Evolutionary conservation across 2,797 vertebrate genomes (phyloP).

Genomic region (Darevskia nairensis): DNA sequence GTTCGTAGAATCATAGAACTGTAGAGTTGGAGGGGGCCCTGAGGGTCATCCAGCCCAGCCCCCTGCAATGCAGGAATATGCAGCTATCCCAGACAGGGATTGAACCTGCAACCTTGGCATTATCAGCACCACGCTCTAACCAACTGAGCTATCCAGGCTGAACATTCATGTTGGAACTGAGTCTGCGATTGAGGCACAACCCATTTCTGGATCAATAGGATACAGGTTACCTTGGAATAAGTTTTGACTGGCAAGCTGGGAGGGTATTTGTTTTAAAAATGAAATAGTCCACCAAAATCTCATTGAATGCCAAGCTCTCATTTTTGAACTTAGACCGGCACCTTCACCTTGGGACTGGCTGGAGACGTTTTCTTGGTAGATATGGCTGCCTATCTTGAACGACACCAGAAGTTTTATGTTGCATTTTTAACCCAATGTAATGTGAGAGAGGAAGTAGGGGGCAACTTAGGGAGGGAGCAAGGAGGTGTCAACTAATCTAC

Average conservation of each 20-base stretch:
- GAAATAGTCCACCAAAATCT: not conserved
- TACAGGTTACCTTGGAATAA: conserved; percentile 32
- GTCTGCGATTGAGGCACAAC: not conserved
- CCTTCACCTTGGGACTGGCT: not conserved
- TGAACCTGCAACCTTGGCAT: too few species aligned
- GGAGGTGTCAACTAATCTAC: too few species aligned
- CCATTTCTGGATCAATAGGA: not conserved
- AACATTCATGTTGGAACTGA: not conserved
- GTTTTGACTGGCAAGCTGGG: not conserved
- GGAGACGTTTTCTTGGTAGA: fast-evolving
- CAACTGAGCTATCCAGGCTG: too few species aligned
- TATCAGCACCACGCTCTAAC: too few species aligned
- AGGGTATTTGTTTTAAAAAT: not conserved
- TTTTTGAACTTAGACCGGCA: not conserved
- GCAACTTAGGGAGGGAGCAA: too few species aligned
- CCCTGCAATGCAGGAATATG: too few species aligned
- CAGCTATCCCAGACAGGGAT: too few species aligned
- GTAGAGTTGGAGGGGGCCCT: too few species aligned
- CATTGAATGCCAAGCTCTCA: not conserved
- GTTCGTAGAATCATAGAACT: too few species aligned
- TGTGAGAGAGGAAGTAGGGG: not conserved
- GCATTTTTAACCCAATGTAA: not conserved
- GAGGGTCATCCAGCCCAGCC: too few species aligned
- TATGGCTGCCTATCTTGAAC: not conserved
- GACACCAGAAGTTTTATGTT: not conserved